These are phyloP conservation scores for Steinernema feltiae DNA, from an alignment of 1,140 invertebrate species.

Conservation along the genomic window DNA sequence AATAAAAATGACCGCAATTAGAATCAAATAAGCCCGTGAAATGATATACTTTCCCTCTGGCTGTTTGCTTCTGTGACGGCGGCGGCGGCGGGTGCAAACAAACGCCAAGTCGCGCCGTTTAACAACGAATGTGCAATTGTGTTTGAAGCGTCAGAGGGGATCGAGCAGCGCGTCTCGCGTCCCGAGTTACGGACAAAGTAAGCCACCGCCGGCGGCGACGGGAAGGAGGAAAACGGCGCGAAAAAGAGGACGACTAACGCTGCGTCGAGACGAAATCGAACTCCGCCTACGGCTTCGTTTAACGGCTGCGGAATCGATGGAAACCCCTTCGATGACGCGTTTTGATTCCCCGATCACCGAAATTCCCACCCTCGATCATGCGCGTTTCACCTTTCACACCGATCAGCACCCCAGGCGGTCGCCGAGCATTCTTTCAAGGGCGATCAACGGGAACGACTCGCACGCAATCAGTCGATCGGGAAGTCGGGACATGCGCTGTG, in stretches of 20 bases:
- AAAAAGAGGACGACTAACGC: neutral
- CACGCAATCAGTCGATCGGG: no score
- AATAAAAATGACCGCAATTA: neutral
- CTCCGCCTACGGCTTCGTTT: conserved; percentile 12
- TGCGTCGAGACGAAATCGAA: neutral
- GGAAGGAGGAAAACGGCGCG: conserved; percentile 2
- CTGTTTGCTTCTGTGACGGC: neutral
- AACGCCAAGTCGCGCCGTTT: neutral
- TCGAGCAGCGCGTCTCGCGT: neutral
- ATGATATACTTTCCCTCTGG: neutral
- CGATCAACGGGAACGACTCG: no score
- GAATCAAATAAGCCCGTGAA: no score
- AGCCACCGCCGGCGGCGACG: neutral
- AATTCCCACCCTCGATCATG: no score
- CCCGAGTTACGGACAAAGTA: neutral
- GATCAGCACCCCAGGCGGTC: no score
- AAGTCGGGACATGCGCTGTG: no score
- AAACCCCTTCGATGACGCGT: no score
- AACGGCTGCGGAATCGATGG: neutral
- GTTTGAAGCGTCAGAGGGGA: neutral
- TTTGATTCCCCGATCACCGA: no score
- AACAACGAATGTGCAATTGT: neutral
- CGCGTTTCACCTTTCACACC: no score
- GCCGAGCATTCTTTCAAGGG: no score
- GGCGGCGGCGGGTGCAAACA: no score